Evolutionary conservation across 2,113 vertebrate species (phyloP), one percentile per base, ranked within the genome.

Genomic region (Platysternon megacephalum): DNA sequence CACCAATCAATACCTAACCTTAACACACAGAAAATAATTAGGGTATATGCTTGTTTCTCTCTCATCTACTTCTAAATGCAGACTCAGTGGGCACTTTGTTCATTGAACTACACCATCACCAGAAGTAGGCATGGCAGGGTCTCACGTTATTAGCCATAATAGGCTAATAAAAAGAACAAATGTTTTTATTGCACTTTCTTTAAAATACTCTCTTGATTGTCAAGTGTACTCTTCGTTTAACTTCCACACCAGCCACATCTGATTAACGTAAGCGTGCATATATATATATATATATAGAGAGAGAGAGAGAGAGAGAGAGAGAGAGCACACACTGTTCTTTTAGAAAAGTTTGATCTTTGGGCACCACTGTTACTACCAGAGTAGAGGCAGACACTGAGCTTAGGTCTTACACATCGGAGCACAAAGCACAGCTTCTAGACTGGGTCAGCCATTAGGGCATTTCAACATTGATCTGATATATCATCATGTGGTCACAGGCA

Each of bases 401-500:
- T 85, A 86, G 51, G 28, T 28, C 21, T 74, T 85, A 28, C 32
- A 88, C 46, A 26, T 46, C 21, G 83, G 68, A 74, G 17, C 35
- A 85, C 83, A 90, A 94, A 94, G 86, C 80, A 35, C 22, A 82
- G 89, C 72, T 88, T 84, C 79, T 2, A 6, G 78, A 53, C 29
- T 83, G 90, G 81, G 58, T 52, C 79, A 92, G 76, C 87, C 84
- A 48, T 83, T 19, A 65, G 94, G 80, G 95, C 58, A 82, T 96
- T 94, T 95, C 93, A 94, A 89, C 93, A 91, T 74, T 94, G 72
- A 93, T 93, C 89, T 53, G 68, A 39, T 32, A 52, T 78, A 22
- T 65, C 90, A 97, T 95, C 95, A 92, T 58, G 26, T 94, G 96
- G 88, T 95, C 95, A 72, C 86, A 76, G 93, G 87, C 95, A 94